phyloP scores from a whole-genome alignment of 2,888 invertebrate species.

The Troilus luridus region DNA sequence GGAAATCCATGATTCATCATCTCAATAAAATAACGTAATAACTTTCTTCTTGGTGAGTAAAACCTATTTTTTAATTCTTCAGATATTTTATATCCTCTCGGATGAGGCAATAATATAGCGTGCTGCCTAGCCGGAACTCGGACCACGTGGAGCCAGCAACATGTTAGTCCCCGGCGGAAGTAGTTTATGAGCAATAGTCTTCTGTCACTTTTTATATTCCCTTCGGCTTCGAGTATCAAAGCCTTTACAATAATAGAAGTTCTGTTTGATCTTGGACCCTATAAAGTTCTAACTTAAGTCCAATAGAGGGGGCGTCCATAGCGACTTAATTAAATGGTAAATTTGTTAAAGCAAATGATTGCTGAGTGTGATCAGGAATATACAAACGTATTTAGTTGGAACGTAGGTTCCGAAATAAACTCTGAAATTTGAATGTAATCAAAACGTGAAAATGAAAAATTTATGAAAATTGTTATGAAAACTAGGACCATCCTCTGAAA shows the following conservation, averaged over 20 bases:
- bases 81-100: neutral
- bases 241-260: neutral
- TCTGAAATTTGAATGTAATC: too few species aligned
- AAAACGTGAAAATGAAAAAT: too few species aligned
- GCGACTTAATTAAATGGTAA: neutral
- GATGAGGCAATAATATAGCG: neutral
- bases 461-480: too few species aligned
- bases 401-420: too few species aligned
- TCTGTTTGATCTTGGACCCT: neutral
- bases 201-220: neutral
- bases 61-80: too few species aligned
- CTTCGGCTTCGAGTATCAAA: neutral
- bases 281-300: neutral
- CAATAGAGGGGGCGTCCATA: neutral
- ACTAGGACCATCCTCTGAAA: too few species aligned
- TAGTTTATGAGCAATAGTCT: conserved; percentile 8
- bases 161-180: neutral
- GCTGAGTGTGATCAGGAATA: too few species aligned
- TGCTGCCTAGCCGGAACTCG: neutral
- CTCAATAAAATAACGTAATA: too few species aligned
- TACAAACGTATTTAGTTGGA: too few species aligned
- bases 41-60: too few species aligned
- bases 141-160: neutral
- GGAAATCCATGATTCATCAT: too few species aligned
- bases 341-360: neutral